Evolutionary conservation across 1,140 invertebrate genomes (phyloP).

Genomic region (Zaprionus gabonicus): DNA sequence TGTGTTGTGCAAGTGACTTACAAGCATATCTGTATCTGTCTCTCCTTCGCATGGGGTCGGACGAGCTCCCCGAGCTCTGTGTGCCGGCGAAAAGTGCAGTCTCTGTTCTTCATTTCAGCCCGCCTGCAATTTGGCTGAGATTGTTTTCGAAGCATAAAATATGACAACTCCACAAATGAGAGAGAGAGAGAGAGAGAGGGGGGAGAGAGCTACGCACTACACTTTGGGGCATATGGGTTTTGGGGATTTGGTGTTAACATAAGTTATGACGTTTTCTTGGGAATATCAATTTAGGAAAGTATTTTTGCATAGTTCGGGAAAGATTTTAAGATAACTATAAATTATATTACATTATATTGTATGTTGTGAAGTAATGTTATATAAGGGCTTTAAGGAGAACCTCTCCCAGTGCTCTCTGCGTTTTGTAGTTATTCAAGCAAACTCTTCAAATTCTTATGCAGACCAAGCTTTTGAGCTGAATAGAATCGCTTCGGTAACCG

Average conservation of each 20-base stretch:
- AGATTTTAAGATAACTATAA: not conserved
- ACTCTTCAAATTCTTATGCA: not conserved
- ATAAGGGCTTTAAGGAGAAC: not conserved
- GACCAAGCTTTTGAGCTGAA: not conserved
- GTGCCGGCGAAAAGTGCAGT: constrained; percentile 23
- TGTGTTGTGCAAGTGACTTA: constrained; percentile 4
- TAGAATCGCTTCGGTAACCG: constrained; percentile 11
- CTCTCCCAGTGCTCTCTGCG: not conserved
- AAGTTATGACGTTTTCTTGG: not conserved
- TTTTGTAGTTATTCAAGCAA: not conserved
- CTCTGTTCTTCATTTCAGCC: constrained; percentile 19
- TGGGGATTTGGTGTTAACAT: not conserved
- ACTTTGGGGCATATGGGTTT: constrained; percentile 6
- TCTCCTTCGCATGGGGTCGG: constrained; percentile 2
- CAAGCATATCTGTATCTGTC: not conserved
- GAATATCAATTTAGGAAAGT: not conserved
- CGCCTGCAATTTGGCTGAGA: constrained; percentile 52
- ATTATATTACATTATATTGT: too few species aligned
- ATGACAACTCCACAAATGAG: constrained; percentile 26
- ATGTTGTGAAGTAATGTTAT: not conserved
- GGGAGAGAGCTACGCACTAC: not conserved
- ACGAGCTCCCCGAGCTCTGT: not conserved
- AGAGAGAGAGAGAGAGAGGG: not conserved
- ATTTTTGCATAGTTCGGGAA: not conserved
- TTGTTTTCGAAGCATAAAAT: constrained; percentile 40